Evolutionary conservation across 2,888 invertebrate genomes (phyloP).

Genomic region (Omphaloscelis lunosa): DNA sequence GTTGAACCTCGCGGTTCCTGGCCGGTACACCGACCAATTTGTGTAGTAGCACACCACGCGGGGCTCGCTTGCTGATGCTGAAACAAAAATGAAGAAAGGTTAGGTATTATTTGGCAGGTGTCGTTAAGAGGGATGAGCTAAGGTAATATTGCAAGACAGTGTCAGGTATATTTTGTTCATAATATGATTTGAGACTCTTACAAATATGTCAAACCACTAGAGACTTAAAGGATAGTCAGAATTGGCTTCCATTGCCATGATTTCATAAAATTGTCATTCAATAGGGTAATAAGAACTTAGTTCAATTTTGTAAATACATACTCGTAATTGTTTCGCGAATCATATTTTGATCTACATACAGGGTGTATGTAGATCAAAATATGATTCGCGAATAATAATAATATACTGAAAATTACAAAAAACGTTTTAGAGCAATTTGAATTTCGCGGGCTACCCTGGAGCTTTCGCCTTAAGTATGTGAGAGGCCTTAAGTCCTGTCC

Average conservation of each 20-base stretch:
- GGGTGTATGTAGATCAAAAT: no score
- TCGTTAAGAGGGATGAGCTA: background rate
- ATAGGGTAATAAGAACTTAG: background rate
- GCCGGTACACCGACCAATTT: slow-evolving; percentile 98
- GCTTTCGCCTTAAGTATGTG: background rate
- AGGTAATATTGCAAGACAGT: background rate
- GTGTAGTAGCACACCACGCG: slow-evolving; percentile 98
- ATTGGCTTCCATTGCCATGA: background rate
- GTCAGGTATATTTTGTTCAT: background rate
- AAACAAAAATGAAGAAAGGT: slow-evolving; percentile 29
- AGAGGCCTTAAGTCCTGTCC: background rate
- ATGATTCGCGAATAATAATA: no score
- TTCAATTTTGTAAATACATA: no score
- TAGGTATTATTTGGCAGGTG: background rate
- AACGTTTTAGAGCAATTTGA: background rate
- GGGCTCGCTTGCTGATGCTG: slow-evolving; percentile 90
- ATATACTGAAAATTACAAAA: no score
- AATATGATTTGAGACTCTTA: background rate
- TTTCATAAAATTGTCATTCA: background rate
- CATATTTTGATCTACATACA: no score
- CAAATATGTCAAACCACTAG: background rate
- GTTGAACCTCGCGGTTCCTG: slow-evolving; percentile 97
- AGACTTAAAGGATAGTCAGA: no score
- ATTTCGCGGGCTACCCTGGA: background rate
- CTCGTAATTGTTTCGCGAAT: no score